These are phyloP conservation scores for Apamea monoglypha DNA, from an alignment of 2,888 invertebrate species.

Conservation along the genomic window DNA sequence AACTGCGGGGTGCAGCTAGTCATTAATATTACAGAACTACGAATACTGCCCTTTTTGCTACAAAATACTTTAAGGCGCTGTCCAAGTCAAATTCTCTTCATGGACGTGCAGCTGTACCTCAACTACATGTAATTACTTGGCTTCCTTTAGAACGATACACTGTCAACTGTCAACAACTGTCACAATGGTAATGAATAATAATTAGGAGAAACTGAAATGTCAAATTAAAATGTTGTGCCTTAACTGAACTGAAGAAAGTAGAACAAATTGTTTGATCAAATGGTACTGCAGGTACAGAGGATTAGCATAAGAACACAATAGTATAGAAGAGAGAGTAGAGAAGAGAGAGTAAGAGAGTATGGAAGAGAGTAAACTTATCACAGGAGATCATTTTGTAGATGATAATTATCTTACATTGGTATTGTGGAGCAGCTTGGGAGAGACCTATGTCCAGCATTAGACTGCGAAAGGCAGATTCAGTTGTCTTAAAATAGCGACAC, in stretches of 20 bases:
- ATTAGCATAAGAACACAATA: neutral
- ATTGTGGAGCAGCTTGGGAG: too few species aligned
- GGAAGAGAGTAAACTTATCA: neutral
- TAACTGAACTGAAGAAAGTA: constrained; percentile 19
- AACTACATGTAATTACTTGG: neutral
- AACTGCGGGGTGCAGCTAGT: neutral
- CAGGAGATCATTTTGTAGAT: neutral
- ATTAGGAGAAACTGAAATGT: constrained; percentile 38
- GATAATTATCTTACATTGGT: neutral
- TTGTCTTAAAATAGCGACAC: neutral
- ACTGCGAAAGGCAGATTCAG: too few species aligned
- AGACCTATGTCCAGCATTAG: neutral
- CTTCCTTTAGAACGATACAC: neutral
- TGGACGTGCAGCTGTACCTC: neutral
- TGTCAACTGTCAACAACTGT: constrained; percentile 25
- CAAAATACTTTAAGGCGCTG: neutral
- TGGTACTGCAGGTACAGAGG: neutral
- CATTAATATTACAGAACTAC: neutral
- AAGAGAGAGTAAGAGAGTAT: too few species aligned
- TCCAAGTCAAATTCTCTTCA: too few species aligned
- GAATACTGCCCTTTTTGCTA: neutral
- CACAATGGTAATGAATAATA: constrained; percentile 35
- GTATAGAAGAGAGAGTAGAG: too few species aligned
- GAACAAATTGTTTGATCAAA: constrained; percentile 6
- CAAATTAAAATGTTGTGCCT: neutral